A percentile compares a stretch with the other conserved stretches of the same genome.
phyloP scores from a whole-genome alignment of 2,113 vertebrate species.

The Protomyctophum bolini region DNA sequence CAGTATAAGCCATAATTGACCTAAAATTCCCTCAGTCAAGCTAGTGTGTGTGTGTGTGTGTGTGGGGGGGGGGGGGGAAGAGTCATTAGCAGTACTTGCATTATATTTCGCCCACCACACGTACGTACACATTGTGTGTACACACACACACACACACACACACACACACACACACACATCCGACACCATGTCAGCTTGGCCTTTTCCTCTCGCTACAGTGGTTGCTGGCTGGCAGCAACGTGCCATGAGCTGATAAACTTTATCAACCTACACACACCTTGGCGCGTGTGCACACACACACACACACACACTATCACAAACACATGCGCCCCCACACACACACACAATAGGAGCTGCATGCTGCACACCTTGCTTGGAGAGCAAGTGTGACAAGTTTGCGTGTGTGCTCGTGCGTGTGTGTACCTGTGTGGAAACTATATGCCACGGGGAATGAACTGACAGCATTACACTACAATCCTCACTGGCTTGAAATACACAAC shows the following conservation, averaged over 20 bases:
- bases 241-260: conserved; percentile 70
- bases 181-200: conserved; percentile 53
- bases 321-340: neutral
- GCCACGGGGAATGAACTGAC: no score
- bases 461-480: no score
- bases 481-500: no score
- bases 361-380: no score
- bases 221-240: conserved; percentile 53
- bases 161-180: neutral
- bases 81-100: conserved; percentile 39
- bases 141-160: neutral
- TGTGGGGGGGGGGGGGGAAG: conserved; percentile 21
- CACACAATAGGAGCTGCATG: neutral
- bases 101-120: conserved; percentile 11
- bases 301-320: neutral
- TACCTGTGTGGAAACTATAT: no score
- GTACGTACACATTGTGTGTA: conserved; percentile 8
- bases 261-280: conserved; percentile 70
- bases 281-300: conserved; percentile 23
- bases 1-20: no score
- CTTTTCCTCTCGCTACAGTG: conserved; percentile 55
- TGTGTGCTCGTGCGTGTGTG: no score
- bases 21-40: no score
- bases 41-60: neutral
- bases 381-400: no score